phyloP scores from a whole-genome alignment of 1,140 invertebrate species.

The Aphidius gifuensis region DNA sequence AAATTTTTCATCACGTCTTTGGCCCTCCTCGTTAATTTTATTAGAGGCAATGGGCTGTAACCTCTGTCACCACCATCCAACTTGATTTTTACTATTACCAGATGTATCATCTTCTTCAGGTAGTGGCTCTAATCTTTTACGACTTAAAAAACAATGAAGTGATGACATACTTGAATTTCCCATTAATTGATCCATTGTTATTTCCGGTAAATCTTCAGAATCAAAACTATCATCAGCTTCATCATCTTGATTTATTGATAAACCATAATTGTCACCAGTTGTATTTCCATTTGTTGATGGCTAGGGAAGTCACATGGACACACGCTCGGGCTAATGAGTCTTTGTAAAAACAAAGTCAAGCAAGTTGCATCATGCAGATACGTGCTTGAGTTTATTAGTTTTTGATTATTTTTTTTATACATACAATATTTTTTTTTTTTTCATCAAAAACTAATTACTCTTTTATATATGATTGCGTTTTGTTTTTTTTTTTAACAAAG shows the following conservation, averaged over 20 bases:
- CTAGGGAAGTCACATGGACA: conserved; percentile 51
- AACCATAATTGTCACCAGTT: conserved; percentile 40
- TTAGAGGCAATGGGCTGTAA: conserved; percentile 37
- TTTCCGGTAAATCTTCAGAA: conserved; percentile 42
- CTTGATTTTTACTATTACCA: conserved; percentile 44
- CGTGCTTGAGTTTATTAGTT: conserved; percentile 34
- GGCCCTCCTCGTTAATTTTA: conserved; percentile 30
- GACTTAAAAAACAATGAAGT: conserved; percentile 42
- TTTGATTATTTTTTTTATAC: too few relatives aligned
- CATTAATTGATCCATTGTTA: conserved; percentile 53
- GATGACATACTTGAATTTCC: conserved; percentile 35
- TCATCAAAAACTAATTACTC: conserved; percentile 26
- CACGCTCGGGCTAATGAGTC: conserved; percentile 51
- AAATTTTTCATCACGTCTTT: conserved; percentile 37
- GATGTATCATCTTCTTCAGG: conserved; percentile 52
- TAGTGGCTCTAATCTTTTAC: conserved; percentile 48
- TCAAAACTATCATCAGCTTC: conserved; percentile 38
- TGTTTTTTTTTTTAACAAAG: conserved; percentile 4
- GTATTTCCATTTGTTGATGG: conserved; percentile 41
- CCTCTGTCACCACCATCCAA: conserved; percentile 55
- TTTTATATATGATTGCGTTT: conserved; percentile 3
- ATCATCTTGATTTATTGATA: conserved; percentile 40
- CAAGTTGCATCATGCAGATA: conserved; percentile 48
- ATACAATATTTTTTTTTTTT: conserved; percentile 43
- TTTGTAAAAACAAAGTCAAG: conserved; percentile 54